phyloP scores from a whole-genome alignment of 2,888 invertebrate genomes.

The Mimachlamys varia region DNA sequence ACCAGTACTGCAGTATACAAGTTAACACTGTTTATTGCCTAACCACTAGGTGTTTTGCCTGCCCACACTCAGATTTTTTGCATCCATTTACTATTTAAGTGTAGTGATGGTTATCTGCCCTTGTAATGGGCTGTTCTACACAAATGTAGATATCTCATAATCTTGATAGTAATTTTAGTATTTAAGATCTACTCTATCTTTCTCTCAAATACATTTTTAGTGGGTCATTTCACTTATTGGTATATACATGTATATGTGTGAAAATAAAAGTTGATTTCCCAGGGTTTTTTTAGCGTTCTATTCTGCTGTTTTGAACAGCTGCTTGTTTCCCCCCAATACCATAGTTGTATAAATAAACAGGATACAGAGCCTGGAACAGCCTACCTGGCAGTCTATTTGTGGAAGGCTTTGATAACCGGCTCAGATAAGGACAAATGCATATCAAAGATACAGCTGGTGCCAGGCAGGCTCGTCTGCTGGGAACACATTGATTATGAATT shows the following conservation, averaged over 20 bases:
- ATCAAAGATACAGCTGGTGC: conserved; percentile 16
- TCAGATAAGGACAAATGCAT: conserved; percentile 1
- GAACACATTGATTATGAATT: not conserved
- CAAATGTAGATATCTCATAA: no score
- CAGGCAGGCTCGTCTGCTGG: not conserved
- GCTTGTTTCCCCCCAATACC: not conserved
- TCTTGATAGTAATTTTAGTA: no score
- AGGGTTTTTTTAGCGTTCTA: no score
- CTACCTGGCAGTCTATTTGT: not conserved
- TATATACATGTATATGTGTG: no score
- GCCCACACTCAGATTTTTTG: not conserved
- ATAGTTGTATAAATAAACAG: not conserved
- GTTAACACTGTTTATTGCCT: not conserved
- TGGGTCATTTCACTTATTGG: no score
- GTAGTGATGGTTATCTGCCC: no score
- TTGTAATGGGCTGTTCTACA: no score
- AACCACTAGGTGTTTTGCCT: not conserved
- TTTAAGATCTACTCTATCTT: no score
- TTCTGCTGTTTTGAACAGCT: not conserved
- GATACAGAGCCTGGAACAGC: not conserved
- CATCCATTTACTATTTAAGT: no score
- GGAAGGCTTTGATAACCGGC: not conserved
- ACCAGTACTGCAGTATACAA: not conserved
- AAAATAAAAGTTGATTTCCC: no score
- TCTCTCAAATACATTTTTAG: no score